Percentiles rank a stretch among this genome's conserved stretches.
These are phyloP conservation scores for Druon quercuslanigerum DNA, from an alignment of 1,140 invertebrate species.

Conservation along the genomic window DNA sequence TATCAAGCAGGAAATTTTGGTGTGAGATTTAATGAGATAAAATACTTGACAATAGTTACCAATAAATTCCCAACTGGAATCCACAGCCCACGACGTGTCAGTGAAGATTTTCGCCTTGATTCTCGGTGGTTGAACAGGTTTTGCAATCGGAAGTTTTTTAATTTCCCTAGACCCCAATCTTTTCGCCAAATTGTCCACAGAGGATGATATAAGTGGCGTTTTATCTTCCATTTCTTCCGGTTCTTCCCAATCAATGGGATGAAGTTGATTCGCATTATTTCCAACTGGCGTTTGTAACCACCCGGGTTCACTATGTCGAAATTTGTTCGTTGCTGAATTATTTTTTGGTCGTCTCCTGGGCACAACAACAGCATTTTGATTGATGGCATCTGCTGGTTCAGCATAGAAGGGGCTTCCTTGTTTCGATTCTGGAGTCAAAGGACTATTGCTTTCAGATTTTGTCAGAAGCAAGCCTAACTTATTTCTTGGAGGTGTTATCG, in stretches of 20 bases:
- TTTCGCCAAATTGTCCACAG: constrained; percentile 80
- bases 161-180: constrained; percentile 72
- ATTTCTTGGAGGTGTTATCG: constrained; percentile 68
- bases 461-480: constrained; percentile 68
- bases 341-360: constrained; percentile 64
- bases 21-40: no score
- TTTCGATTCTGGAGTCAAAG: constrained; percentile 74
- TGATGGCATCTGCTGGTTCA: constrained; percentile 91
- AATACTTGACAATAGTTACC: constrained; percentile 73
- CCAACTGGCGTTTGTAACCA: constrained; percentile 74
- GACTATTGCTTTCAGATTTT: constrained; percentile 69
- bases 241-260: constrained; percentile 79
- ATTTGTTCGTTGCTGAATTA: constrained; percentile 69
- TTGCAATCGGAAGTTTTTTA: constrained; percentile 78
- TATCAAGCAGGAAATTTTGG: no score
- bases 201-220: constrained; percentile 78
- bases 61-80: constrained; percentile 92
- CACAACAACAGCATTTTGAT: constrained; percentile 72
- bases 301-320: constrained; percentile 81
- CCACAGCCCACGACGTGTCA: constrained; percentile 87
- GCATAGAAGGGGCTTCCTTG: constrained; percentile 93
- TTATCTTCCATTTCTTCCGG: constrained; percentile 72
- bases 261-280: constrained; percentile 68
- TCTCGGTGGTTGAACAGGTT: constrained; percentile 83
- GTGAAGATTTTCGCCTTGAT: constrained; percentile 79